Evolutionary conservation across 2,888 invertebrate species (phyloP).

Genomic region (Drymonia ruficornis): DNA sequence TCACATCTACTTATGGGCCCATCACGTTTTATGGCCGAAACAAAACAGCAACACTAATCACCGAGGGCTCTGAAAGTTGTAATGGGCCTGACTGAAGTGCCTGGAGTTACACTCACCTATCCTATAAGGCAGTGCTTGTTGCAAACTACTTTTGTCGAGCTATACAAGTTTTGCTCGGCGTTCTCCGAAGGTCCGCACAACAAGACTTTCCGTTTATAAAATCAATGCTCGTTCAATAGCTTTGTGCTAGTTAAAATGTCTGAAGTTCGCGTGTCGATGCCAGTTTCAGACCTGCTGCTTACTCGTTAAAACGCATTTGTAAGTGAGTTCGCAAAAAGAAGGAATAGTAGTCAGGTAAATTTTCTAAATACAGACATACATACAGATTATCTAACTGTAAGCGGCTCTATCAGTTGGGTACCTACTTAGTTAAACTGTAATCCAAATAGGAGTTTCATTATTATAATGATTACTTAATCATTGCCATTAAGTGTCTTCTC

Average conservation of each 20-base stretch:
- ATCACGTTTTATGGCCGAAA: conserved; percentile 16
- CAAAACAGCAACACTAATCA: conserved; percentile 42
- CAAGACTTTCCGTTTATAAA: conserved; percentile 56
- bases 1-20: neutral
- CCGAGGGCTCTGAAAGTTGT: conserved; percentile 46
- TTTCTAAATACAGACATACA: neutral
- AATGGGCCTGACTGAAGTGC: conserved; percentile 41
- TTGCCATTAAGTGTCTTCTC: conserved; percentile 49
- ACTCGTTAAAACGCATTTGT: conserved; percentile 41
- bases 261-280: conserved; percentile 59
- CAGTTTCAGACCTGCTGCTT: conserved; percentile 39
- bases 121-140: conserved; percentile 52
- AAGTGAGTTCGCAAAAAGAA: conserved; percentile 32
- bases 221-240: conserved; percentile 67
- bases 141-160: conserved; percentile 58
- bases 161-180: conserved; percentile 61
- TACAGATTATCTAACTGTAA: neutral
- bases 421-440: conserved; percentile 16
- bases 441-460: conserved; percentile 21
- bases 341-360: neutral
- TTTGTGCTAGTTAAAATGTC: conserved; percentile 64
- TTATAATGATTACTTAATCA: conserved; percentile 48
- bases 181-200: conserved; percentile 48
- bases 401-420: neutral
- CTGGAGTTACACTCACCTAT: conserved; percentile 18